phyloP scores from a whole-genome alignment of 2,113 vertebrate species.

The Willisornis vidua region DNA sequence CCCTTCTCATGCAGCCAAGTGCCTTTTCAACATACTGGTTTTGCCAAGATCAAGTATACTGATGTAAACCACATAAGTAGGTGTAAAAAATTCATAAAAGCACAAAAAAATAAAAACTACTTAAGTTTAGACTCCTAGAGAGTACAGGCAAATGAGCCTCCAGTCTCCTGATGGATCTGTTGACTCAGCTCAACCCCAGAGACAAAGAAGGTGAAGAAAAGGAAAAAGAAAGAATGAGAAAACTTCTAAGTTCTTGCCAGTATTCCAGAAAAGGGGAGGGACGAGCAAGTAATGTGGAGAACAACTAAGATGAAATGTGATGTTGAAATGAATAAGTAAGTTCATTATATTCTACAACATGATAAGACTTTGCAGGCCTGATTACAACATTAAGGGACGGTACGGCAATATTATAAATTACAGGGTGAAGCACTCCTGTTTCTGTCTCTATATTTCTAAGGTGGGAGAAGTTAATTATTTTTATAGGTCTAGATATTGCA shows the following conservation, averaged over 20 bases:
- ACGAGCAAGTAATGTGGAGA: constrained; percentile 16
- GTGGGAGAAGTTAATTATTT: constrained; percentile 80
- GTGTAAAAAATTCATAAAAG: not conserved
- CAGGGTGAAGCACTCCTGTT: constrained; percentile 65
- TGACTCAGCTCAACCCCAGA: not conserved
- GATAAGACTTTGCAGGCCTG: constrained; percentile 70
- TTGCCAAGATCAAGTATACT: not conserved
- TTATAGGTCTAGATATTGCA: constrained; percentile 74
- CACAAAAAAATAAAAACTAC: not conserved
- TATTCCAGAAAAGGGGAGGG: constrained; percentile 27
- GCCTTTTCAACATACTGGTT: not conserved
- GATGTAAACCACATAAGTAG: not conserved
- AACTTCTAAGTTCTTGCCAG: not conserved
- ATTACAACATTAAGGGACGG: constrained; percentile 68
- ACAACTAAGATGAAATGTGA: constrained; percentile 69
- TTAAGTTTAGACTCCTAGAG: not conserved
- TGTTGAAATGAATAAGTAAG: constrained; percentile 64
- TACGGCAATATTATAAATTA: constrained; percentile 74
- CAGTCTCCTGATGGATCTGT: not conserved
- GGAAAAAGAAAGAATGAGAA: not conserved
- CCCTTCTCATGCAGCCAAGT: not conserved
- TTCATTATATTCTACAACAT: constrained; percentile 72
- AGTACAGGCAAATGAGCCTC: not conserved
- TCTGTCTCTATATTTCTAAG: constrained; percentile 68
- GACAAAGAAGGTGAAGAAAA: not conserved